Evolutionary conservation across 2,797 vertebrate genomes (phyloP), one percentile per base, ranked within the genome.

Genomic region (Lerista edwardsae): DNA sequence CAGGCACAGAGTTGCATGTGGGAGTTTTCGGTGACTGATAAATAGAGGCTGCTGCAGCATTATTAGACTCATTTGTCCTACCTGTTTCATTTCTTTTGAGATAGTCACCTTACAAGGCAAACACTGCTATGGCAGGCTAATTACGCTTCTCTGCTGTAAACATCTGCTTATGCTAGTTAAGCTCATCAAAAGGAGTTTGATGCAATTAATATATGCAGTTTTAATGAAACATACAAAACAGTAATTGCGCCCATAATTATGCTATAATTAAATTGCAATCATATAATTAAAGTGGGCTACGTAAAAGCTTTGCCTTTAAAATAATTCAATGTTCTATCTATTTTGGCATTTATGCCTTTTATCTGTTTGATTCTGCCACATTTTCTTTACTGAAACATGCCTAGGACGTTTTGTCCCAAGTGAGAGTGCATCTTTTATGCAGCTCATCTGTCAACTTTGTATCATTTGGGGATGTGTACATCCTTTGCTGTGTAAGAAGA

Each of bases 201-300:
- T 84, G 44, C 89, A 91, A 94, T 94, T 94, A 93, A 94, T 92
- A 75, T 88, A 93, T 93, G 90, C 92, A 87, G 87, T 83, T 90
- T 91, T 94, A 94, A 94, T 93, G 90, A 93, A 94, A 94, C 89
- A 91, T 79, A 92, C 89, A 92, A 93, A 94, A 89, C 81, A 87
- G 90, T 85, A 93, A 92, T 94, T 93, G 88, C 47, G 86, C 17
- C 23, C 75, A 86, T 93, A 93, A 95, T 93, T 93, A 93, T 88
- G 87, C 91, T 83, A 92, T 90, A 94, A 94, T 94, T 94, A 92
- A 91, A 88, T 74, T 89, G 75, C 65, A 94, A 90, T 94, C 89
- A 90, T 90, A 90, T 90, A 91, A 94, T 94, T 93, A 93, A 92
- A 91, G 83, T 81, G 87, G 89, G 82, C 82, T 88, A 61, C 79